These are phyloP conservation scores for Arnoldichthys spilopterus DNA, from an alignment of 2,797 vertebrate genomes.

Conservation along the genomic window DNA sequence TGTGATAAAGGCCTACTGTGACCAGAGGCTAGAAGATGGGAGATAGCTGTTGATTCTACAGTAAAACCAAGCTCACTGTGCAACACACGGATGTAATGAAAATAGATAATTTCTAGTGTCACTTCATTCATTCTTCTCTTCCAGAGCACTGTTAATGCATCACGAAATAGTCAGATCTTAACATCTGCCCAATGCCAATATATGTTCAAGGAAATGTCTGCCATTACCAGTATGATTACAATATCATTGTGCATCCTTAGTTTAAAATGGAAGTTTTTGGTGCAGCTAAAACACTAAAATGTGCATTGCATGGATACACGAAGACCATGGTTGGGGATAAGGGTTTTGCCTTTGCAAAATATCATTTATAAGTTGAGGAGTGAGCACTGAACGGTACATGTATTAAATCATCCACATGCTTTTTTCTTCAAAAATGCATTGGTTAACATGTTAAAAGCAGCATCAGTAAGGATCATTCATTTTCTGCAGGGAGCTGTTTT, in stretches of 20 bases:
- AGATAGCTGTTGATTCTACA: too few species aligned
- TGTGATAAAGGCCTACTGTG: too few species aligned
- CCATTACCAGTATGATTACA: too few species aligned
- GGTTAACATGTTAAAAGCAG: slow-evolving; percentile 78
- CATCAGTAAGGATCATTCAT: slow-evolving; percentile 72
- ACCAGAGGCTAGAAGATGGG: too few species aligned
- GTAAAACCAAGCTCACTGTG: not conserved
- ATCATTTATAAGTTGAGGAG: not conserved
- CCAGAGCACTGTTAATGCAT: too few species aligned
- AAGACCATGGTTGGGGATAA: not conserved
- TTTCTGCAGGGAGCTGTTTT: slow-evolving; percentile 69
- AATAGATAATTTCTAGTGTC: too few species aligned
- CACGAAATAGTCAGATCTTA: too few species aligned
- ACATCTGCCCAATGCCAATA: too few species aligned
- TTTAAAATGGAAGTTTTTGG: not conserved
- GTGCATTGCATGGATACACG: not conserved
- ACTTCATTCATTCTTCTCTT: too few species aligned
- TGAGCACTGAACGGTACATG: slow-evolving; percentile 39
- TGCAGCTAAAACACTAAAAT: not conserved
- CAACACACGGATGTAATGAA: too few species aligned
- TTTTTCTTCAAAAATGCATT: slow-evolving; percentile 71
- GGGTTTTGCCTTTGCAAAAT: not conserved
- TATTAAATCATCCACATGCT: slow-evolving; percentile 53
- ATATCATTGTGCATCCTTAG: too few species aligned
- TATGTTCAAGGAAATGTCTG: too few species aligned